Evolutionary conservation across 2,113 vertebrate species (phyloP).

Genomic region (Burhinus bistriatus): DNA sequence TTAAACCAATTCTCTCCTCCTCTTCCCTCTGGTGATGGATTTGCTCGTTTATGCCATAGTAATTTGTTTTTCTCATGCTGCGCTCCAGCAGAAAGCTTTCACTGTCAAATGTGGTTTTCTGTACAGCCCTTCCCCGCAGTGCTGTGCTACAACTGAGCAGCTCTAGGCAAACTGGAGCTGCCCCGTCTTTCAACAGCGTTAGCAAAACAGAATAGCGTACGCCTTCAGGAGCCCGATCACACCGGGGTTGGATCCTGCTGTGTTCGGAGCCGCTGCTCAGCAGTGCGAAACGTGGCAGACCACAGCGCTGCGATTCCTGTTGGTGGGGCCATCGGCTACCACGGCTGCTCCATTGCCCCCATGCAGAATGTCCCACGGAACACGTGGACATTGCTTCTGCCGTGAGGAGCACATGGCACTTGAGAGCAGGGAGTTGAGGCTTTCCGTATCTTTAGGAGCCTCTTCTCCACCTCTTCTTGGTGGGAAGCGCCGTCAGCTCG

Average conservation of each 20-base stretch:
- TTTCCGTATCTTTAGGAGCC: background rate
- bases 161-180: background rate
- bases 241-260: background rate
- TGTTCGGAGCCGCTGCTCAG: fast-evolving
- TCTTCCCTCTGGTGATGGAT: conserved; percentile 14
- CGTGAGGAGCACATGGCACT: fast-evolving
- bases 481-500: fast-evolving
- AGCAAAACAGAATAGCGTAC: fast-evolving
- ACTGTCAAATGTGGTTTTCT: background rate
- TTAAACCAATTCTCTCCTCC: conserved; percentile 22
- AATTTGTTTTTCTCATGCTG: conserved; percentile 26
- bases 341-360: fast-evolving
- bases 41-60: background rate
- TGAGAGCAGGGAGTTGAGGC: background rate
- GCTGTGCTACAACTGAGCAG: background rate
- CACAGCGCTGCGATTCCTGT: fast-evolving
- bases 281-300: fast-evolving
- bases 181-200: background rate
- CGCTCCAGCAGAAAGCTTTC: background rate
- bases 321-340: background rate
- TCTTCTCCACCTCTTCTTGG: background rate
- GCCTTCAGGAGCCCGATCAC: background rate
- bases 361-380: fast-evolving
- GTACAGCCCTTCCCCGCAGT: background rate
- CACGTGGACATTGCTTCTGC: fast-evolving